Evolutionary conservation across 2,113 vertebrate species (phyloP).

Genomic region (Neodontobutis hainanensis): DNA sequence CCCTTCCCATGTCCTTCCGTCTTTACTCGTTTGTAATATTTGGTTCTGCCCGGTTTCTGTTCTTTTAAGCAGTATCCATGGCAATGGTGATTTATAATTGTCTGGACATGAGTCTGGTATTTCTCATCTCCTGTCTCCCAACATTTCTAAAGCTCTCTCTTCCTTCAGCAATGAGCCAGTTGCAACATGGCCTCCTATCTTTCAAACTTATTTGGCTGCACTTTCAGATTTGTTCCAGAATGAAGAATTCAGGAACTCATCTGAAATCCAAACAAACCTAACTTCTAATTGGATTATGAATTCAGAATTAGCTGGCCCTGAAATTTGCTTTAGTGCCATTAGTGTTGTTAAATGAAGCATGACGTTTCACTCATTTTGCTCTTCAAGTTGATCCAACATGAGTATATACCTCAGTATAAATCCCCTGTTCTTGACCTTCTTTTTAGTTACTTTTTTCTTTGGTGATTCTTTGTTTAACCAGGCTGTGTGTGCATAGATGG

Average conservation of each 20-base stretch:
- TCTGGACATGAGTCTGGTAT: constrained; percentile 50
- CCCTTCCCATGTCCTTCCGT: constrained; percentile 11
- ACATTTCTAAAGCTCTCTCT: constrained; percentile 22
- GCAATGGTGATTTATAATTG: constrained; percentile 34
- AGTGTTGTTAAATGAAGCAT: constrained; percentile 14
- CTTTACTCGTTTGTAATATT: neutral
- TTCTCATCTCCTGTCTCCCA: constrained; percentile 57
- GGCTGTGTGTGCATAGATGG: constrained; percentile 34
- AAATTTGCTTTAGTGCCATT: constrained; percentile 6
- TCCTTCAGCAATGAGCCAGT: constrained; percentile 34
- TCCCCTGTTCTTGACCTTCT: constrained; percentile 6
- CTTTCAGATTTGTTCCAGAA: neutral
- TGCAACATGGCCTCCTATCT: constrained; percentile 14
- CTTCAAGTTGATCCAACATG: constrained; percentile 5
- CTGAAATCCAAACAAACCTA: constrained; percentile 3
- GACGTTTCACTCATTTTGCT: constrained; percentile 5
- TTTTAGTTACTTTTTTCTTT: constrained; percentile 7
- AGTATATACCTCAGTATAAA: neutral
- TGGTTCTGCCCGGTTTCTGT: constrained; percentile 12
- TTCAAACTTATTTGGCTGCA: constrained; percentile 8
- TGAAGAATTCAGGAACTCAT: neutral
- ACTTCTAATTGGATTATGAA: constrained; percentile 20
- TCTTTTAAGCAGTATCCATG: constrained; percentile 30
- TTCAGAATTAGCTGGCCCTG: neutral
- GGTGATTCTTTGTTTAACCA: constrained; percentile 46